These are phyloP conservation scores for Heterodera carotae DNA, from an alignment of 1,140 invertebrate genomes.

Conservation along the genomic window DNA sequence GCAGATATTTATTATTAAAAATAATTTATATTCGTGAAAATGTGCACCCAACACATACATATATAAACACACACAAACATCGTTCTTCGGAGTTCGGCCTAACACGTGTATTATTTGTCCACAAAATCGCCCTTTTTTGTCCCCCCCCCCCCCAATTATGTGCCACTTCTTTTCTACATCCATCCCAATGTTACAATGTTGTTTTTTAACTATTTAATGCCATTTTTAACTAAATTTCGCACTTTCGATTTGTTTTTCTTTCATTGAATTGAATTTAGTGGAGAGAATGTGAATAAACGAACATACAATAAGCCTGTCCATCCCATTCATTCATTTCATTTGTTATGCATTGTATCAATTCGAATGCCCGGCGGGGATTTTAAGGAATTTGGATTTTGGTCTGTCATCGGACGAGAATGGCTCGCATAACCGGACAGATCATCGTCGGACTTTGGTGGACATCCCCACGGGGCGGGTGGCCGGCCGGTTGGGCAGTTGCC, in stretches of 20 bases:
- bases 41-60: neutral
- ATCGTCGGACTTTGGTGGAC: neutral
- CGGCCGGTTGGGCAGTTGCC: neutral
- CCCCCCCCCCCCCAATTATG: no score
- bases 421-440: neutral
- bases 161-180: no score
- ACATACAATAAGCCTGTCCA: neutral
- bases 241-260: constrained; percentile 9
- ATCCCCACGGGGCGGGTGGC: neutral
- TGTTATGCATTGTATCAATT: neutral
- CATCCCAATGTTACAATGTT: no score
- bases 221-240: neutral
- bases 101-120: neutral
- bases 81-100: neutral
- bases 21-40: neutral
- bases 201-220: neutral
- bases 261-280: neutral
- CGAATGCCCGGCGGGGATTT: neutral
- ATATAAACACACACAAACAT: no score
- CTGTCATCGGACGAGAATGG: neutral
- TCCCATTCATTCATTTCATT: neutral
- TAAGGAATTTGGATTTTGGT: neutral
- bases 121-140: no score
- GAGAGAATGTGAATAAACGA: neutral
- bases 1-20: neutral